Base-by-base conservation (phyloP, 2,113 vertebrate species). In the Cettia cetti region DNA sequence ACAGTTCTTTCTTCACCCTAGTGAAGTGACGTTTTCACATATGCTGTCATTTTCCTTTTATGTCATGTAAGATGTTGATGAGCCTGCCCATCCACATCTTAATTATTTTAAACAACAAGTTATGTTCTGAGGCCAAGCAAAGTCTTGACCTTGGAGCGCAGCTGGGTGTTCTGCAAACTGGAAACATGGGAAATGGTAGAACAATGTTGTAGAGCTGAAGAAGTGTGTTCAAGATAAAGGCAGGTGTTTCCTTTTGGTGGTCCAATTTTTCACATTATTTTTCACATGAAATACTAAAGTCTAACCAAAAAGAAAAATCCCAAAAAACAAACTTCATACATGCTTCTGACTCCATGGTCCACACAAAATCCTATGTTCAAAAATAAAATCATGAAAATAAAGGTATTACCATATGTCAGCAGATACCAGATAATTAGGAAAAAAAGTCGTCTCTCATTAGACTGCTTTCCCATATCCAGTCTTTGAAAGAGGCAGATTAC, bases 211-310 rank as follows among this genome's bases (percentile, higher is more conserved):
- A 88, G 79, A 94, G 77, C 65, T 97, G 94, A 81, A 95, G 92
- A 97, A 94, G 57, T 5, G 54, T 89, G 66, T 92, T 95, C 78
- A 82, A 40, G 91, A 71, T 7, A 35, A 78, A 95, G 95, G 96
- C 97, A 98, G 97, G 97, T 98, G 97, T 96, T 98, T 98, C 98
- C 98, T 98, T 97, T 96, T 79, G 45, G 66, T 77, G 72, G 37
- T 95, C 76, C 77, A 89, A 86, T 92, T 97, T 97, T 95, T 94
- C 87, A 89, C 26, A 72, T 26, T 88, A 86, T 92, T 97, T 97
- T 95, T 94, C 87, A 89, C 26, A 72, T 26, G 72, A 96, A 77
- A 91, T 90, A 59, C 65, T 60, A 60, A 88, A 97, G 71, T 63
- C 66, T 64, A 92, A 65, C 21, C n/a, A 83, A 72, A 92, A 75